Base-by-base conservation (phyloP, 1,140 invertebrate species). In the Drosophila sproati region DNA sequence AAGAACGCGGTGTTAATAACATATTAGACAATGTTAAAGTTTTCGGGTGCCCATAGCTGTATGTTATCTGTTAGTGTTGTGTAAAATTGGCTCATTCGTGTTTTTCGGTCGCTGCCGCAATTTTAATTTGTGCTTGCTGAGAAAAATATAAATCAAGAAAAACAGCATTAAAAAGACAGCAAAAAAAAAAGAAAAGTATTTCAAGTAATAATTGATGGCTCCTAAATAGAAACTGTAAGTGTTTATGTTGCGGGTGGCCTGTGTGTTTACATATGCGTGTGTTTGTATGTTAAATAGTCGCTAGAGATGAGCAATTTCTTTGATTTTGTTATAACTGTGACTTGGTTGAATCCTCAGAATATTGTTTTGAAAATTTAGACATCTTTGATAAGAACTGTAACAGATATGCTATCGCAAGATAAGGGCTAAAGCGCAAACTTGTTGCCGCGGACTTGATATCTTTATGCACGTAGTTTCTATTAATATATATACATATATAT, bases 381-480 rank as follows among this genome's bases (percentile, higher is more conserved):
- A 60, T 48, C 12, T 48, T 12, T 37, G 43, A 60, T 35, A 60
- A 60, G 43, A 35, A 3, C 28, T 8, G 34, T 48, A 43, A 31
- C 28, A 60, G 57, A 48, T 60, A 48, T 48, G 57, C 56, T 59
- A 59, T 59, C 56, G 31, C 39, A 45, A 59, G 56, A 59, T 59
- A 59, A 59, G 41, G 37, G 12, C 35, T 37, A 39, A 57, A n/a
- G 10, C 41, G 10, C n/a, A 34, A 20, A 35, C 43, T 48, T 60
- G 43, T 60, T 48, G 31, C 57, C 12, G 28, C 47, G 31, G 43
- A 10, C 31, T 48, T 20, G 43, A 3, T 48, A 60, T 35, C 10
- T 32, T 28, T 47, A 48, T 20, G n/a, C 1, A 20, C 1, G 20
- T 20, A 20, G 20, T 20, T 20, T 20, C 20, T 20, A 20, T 20